Evolutionary conservation across 2,797 vertebrate species (phyloP).

Genomic region (Eidolon dupreanum): DNA sequence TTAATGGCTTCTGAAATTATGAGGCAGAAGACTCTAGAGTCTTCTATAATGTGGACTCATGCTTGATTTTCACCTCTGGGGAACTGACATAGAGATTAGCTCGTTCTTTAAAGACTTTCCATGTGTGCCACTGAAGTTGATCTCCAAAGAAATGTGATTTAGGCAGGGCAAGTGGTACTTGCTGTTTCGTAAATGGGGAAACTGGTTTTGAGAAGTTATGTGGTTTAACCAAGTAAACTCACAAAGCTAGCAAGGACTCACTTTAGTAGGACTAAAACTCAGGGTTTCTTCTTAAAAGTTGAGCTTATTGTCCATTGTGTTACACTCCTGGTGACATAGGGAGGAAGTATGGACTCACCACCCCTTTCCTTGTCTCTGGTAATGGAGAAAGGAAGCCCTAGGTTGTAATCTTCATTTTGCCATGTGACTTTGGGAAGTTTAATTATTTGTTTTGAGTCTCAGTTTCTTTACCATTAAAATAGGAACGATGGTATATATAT

Average conservation of each 20-base stretch:
- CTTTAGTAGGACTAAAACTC: neutral
- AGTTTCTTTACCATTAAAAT: neutral
- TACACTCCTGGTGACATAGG: neutral
- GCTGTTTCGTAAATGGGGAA: constrained; percentile 18
- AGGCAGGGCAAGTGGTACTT: neutral
- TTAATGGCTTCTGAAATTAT: neutral
- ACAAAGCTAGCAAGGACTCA: neutral
- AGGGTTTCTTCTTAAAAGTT: neutral
- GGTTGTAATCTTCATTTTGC: neutral
- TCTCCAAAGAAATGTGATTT: constrained; percentile 10
- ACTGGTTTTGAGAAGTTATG: neutral
- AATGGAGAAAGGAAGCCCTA: neutral
- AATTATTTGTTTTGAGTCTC: neutral
- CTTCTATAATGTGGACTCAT: neutral
- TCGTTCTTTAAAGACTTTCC: neutral
- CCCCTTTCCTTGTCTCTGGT: neutral
- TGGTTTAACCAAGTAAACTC: constrained; percentile 1
- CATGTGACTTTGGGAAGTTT: neutral
- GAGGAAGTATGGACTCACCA: neutral
- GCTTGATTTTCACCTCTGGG: neutral
- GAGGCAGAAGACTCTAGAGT: neutral
- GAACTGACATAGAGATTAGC: neutral
- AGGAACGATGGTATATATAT: neutral
- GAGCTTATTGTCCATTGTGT: neutral
- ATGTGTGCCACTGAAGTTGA: neutral